Conservation (phyloP, 2,113 vertebrate genomes). For the Fulmarus glacialis region DNA sequence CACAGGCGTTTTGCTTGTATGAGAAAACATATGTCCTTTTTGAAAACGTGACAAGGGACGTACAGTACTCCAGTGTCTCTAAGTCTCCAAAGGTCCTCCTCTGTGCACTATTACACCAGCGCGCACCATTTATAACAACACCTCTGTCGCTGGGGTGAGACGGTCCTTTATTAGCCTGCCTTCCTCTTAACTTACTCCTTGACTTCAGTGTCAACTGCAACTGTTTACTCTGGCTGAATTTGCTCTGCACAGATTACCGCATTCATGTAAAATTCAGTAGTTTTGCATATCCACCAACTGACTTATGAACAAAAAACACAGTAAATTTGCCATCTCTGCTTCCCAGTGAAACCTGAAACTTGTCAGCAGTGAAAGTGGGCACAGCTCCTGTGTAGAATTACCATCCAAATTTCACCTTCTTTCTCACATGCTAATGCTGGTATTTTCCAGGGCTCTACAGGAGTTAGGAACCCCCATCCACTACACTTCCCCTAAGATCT, state of each 20-base stretch:
- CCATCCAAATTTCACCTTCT: not conserved
- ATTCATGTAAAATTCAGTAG: not conserved
- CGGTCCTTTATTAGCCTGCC: not conserved
- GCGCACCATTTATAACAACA: not conserved
- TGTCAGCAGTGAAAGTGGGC: not conserved
- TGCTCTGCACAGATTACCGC: not conserved
- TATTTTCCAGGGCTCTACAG: not conserved
- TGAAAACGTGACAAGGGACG: not conserved
- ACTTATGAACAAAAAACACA: not conserved
- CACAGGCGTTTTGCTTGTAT: not conserved
- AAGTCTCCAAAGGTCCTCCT: not conserved
- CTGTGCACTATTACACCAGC: not conserved
- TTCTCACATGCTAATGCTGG: not conserved
- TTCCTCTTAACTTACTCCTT: not conserved
- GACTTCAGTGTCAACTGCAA: not conserved
- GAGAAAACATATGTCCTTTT: not conserved
- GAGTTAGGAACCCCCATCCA: not conserved
- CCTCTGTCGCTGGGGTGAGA: not conserved
- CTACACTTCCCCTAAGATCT: not conserved
- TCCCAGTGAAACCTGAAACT: not conserved
- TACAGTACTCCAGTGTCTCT: not conserved
- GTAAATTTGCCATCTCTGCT: not conserved
- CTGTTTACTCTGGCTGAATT: slow-evolving; percentile 11
- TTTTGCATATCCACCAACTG: not conserved
- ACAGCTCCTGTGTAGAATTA: not conserved